These are phyloP conservation scores for Cyphomyrus discorhynchus DNA, from an alignment of 2,113 vertebrate species.

Conservation along the genomic window DNA sequence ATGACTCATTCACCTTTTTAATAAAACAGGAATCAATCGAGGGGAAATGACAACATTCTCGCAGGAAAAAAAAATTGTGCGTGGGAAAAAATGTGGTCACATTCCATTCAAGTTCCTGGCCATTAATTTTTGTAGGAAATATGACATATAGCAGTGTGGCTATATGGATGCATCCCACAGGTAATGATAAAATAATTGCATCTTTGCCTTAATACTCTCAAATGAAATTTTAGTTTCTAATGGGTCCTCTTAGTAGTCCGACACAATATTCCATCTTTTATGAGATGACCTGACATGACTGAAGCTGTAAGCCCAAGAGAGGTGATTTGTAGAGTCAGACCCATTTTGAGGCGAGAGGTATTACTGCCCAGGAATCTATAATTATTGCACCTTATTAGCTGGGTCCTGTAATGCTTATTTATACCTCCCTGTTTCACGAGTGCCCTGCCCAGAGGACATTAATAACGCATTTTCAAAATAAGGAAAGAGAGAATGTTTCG, in stretches of 20 bases:
- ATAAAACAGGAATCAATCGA: neutral
- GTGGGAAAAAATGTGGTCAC: neutral
- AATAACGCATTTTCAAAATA: neutral
- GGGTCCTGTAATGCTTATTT: neutral
- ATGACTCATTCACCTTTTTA: constrained; percentile 9
- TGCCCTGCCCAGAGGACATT: neutral
- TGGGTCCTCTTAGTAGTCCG: neutral
- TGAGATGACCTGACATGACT: neutral
- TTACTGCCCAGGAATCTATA: neutral
- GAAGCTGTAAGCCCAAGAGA: neutral
- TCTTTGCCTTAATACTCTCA: neutral
- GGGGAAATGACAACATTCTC: neutral
- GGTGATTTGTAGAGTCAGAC: neutral
- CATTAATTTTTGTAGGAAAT: neutral
- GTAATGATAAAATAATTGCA: neutral
- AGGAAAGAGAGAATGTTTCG: neutral
- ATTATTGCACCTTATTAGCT: neutral
- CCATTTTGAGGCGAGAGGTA: neutral
- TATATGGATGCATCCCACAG: neutral
- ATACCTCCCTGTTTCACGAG: neutral
- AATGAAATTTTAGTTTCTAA: neutral
- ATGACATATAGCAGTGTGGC: neutral
- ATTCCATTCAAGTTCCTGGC: neutral
- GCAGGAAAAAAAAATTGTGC: neutral
- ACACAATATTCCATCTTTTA: neutral